Conservation (phyloP, 2,113 vertebrate species). For the Plecotus auritus region DNA sequence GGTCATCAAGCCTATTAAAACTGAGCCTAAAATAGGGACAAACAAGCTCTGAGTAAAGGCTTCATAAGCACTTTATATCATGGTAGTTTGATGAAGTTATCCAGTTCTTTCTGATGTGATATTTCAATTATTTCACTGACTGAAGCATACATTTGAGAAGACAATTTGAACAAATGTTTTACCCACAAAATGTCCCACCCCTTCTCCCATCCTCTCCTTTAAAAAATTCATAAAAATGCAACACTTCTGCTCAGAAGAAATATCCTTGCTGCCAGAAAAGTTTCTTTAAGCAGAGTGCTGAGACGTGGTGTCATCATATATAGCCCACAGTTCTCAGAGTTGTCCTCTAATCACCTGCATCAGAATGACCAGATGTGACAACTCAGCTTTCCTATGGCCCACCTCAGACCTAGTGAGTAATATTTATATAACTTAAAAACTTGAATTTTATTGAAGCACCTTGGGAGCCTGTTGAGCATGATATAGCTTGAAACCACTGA, state of each 20-base stretch:
- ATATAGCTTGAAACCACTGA: background rate
- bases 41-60: background rate
- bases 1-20: background rate
- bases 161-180: conserved; percentile 16
- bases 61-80: background rate
- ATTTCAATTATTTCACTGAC: background rate
- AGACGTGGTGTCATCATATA: background rate
- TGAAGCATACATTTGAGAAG: background rate
- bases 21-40: background rate
- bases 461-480: background rate
- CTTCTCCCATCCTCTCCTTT: background rate
- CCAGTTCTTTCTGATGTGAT: background rate
- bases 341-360: background rate
- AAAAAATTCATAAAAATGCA: background rate
- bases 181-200: background rate
- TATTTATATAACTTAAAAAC: background rate
- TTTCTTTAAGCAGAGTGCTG: background rate
- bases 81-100: background rate
- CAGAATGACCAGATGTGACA: background rate
- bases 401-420: background rate
- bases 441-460: background rate
- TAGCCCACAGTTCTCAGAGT: background rate
- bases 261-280: background rate
- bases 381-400: background rate
- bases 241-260: background rate